Conservation (phyloP, 2,113 vertebrate genomes). For the Odontesthes bonariensis region DNA sequence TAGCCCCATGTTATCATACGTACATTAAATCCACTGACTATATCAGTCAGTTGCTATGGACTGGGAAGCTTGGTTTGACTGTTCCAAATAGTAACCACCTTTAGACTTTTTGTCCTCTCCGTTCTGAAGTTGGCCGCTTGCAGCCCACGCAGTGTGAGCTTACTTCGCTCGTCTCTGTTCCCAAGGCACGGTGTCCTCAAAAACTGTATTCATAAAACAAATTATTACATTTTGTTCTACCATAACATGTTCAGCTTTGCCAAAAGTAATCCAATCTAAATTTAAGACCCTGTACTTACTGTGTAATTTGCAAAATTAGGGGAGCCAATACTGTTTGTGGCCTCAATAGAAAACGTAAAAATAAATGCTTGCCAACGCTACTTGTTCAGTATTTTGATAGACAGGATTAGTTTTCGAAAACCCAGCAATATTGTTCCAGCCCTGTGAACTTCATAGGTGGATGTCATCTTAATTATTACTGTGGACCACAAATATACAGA, state of each 20-base stretch:
- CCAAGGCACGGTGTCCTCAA: constrained; percentile 61
- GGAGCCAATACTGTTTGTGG: constrained; percentile 55
- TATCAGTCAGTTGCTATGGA: not conserved
- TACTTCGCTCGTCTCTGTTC: constrained; percentile 48
- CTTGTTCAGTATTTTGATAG: constrained; percentile 49
- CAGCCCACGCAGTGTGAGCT: constrained; percentile 56
- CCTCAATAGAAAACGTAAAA: constrained; percentile 57
- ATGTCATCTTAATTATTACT: constrained; percentile 44
- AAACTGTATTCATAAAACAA: constrained; percentile 68
- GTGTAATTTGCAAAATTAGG: constrained; percentile 65
- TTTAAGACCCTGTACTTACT: constrained; percentile 62
- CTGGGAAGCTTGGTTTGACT: constrained; percentile 18
- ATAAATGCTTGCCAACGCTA: constrained; percentile 44
- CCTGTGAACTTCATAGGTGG: too few relatives aligned
- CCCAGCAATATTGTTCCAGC: too few relatives aligned
- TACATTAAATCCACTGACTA: too few relatives aligned
- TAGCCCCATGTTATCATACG: too few relatives aligned
- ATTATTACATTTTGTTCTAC: constrained; percentile 79
- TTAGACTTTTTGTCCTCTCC: constrained; percentile 38
- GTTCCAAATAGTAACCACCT: constrained; percentile 23
- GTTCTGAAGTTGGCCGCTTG: constrained; percentile 32
- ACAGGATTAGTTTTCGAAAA: constrained; percentile 38
- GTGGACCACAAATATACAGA: constrained; percentile 43
- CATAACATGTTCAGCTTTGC: constrained; percentile 68
- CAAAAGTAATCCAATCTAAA: constrained; percentile 72